Evolutionary conservation across 2,113 vertebrate species (phyloP), one percentile per base, ranked within the genome.

Genomic region (Silurus glanis): DNA sequence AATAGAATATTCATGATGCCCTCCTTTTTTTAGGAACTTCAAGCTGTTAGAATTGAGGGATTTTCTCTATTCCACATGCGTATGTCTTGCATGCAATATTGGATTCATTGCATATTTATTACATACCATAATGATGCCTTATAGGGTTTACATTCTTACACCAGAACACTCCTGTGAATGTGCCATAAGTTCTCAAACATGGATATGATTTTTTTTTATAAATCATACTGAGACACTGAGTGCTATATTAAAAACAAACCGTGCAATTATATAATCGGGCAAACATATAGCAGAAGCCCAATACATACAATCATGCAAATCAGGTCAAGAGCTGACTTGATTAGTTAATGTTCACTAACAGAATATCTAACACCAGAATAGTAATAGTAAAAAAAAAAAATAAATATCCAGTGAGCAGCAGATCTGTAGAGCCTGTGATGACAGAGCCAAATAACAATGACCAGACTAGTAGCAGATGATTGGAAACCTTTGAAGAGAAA

Each of bases 1-100:
- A n/a, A 71, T 71, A 14, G 37, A 45, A 47, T 47, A 71, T 71
- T 45, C 2, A 71, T 72, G 17, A 72, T 17, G 47, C 7, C 19
- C 23, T n/a, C 16, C 37, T 76, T 76, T 51, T 72, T 75, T 53
- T 75, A 53, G 4, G 4, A 75, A 75, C 72, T 53, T 53, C 12
- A 75, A 51, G 74, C 19, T 45, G 69, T 55, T 76, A 55, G 55
- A 76, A 76, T 23, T 76, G 74, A n/a, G 53, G 49, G 21, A 76
- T 72, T 72, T 69, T 47, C 69, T 72, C 8, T 72, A 47, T 72
- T 72, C 8, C 45, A 47, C 37, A 47, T 21, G 45, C 19, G 19
- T 72, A 72, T 47, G 17, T 17, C 45, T 21, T 9, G 37, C 69
- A 49, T 21, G 49, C 17, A n/a, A 23, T 13, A 75, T n/a, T n/a